These are phyloP conservation scores for Hippopotamyrus pictus DNA, from an alignment of 2,797 vertebrate genomes.

Conservation along the genomic window DNA sequence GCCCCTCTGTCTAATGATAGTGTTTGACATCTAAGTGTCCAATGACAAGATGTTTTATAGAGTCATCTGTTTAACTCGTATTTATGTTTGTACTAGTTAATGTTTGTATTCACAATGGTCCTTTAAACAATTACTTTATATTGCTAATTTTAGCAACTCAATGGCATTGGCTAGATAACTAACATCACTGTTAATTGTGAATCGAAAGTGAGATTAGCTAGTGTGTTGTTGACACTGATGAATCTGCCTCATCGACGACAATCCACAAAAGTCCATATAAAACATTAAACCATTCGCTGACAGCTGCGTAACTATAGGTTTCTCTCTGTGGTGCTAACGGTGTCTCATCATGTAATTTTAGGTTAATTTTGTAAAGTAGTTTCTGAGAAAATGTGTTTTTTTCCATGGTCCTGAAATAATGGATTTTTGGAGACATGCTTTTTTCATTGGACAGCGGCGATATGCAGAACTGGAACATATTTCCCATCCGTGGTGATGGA, in stretches of 20 bases:
- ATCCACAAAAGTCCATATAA: neutral
- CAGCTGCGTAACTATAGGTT: neutral
- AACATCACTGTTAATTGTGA: neutral
- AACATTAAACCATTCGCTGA: neutral
- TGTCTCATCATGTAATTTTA: neutral
- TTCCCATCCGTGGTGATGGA: neutral
- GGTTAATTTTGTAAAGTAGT: neutral
- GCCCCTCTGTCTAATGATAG: neutral
- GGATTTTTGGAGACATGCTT: neutral
- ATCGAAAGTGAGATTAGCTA: neutral
- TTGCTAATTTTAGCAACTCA: neutral
- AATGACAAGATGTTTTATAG: neutral
- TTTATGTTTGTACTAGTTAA: neutral
- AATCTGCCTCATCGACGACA: neutral
- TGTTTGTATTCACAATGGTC: neutral
- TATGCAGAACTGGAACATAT: neutral
- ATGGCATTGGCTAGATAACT: neutral
- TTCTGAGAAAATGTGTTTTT: neutral
- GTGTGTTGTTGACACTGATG: neutral
- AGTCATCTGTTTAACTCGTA: neutral
- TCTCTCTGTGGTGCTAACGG: neutral
- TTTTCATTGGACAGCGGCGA: neutral
- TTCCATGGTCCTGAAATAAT: neutral
- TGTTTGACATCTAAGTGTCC: neutral
- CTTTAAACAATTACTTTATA: neutral